Evolutionary conservation across 2,113 vertebrate species (phyloP), one percentile per base, ranked within the genome.

Genomic region (Tauraco erythrolophus): DNA sequence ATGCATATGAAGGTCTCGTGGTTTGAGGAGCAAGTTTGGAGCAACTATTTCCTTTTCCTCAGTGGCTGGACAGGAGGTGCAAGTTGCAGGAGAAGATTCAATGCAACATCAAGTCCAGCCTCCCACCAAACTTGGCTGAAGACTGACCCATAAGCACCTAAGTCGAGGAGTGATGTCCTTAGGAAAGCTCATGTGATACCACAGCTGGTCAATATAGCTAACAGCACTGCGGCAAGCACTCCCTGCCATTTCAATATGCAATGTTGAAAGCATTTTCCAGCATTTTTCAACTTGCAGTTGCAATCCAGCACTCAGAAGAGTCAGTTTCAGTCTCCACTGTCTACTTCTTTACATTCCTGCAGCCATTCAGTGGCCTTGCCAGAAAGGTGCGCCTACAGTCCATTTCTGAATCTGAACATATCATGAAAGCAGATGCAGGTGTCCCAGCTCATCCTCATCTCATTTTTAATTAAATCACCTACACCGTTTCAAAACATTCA

Each of bases 401-500:
- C 37, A 35, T 61, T 81, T 90, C 93, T 84, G 89, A 80, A 94
- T 64, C 75, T 91, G 69, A 85, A 88, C 80, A 43, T 41, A 53
- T 84, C 82, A 84, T 28, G 23, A 76, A 91, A 68, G 50, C 24
- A 64, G 58, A 33, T 45, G 39, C 25, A 64, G n/a, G 23, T 61
- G 43, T 37, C 30, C 31, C 70, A 89, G 30, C 21, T 89, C n/a
- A 37, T 27, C 23, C 57, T 61, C 28, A 15, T 71, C 43, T 72
- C 22, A 76, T 91, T 97, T 96, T 69, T 89, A 19, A 96, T 96
- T 96, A 92, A 88, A 97, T 97, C 75, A 92, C 48, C 33, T 91
- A 58, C 82, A 84, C 94, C 83, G 62, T 97, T 97, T 96, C 93
- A 94, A 96, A 84, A 90, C 78, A 75, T 53, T 90, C 95, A 95